Evolutionary conservation across 2,113 vertebrate genomes (phyloP).

Genomic region (Mohoua ochrocephala): DNA sequence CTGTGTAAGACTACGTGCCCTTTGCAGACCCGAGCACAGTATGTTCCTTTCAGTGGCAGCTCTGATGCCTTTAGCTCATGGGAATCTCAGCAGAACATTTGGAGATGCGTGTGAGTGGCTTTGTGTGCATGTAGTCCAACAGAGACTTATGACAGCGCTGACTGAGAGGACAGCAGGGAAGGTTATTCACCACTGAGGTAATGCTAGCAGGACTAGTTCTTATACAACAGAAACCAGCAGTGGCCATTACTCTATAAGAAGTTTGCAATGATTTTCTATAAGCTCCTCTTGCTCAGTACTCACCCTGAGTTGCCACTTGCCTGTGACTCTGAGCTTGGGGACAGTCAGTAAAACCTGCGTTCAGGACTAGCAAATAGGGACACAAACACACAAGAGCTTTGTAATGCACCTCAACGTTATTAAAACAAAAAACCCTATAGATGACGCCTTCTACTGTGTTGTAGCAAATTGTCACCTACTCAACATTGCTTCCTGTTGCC

Average conservation of each 20-base stretch:
- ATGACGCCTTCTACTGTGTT: background rate
- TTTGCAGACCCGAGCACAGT: background rate
- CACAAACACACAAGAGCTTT: background rate
- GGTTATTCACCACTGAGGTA: background rate
- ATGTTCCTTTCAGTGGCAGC: background rate
- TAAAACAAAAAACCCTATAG: background rate
- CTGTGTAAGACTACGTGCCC: rapidly evolving
- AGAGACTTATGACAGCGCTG: background rate
- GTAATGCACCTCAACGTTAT: background rate
- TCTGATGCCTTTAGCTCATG: background rate
- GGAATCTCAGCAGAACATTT: background rate
- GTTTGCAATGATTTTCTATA: background rate
- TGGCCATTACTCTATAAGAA: background rate
- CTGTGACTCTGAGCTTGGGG: background rate
- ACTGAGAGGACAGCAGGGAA: background rate
- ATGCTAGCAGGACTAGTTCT: background rate
- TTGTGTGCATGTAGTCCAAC: background rate
- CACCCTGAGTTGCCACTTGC: background rate
- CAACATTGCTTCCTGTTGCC: background rate
- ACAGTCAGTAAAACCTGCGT: background rate
- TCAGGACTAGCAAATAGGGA: background rate
- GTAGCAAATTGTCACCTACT: background rate
- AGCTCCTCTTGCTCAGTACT: background rate
- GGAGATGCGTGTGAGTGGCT: background rate
- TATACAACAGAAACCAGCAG: background rate